These are phyloP conservation scores for Stegophylla sp. DNA, from an alignment of 2,888 invertebrate species.

Conservation along the genomic window DNA sequence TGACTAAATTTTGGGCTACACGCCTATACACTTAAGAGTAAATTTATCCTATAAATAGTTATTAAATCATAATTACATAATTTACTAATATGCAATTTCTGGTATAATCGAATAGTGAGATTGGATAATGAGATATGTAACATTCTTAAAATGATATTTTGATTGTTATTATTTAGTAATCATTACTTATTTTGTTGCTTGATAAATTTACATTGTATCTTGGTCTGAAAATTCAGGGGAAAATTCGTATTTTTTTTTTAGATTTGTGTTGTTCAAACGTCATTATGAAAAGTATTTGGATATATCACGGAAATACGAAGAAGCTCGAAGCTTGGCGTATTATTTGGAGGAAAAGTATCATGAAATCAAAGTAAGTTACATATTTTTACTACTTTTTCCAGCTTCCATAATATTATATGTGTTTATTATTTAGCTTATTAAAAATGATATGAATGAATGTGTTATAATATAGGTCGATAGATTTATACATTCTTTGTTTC, in stretches of 20 bases:
- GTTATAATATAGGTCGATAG: conserved; percentile 43
- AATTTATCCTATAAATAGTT: too few relatives aligned
- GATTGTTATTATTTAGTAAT: too few relatives aligned
- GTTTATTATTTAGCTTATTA: neutral
- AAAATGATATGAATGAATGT: neutral
- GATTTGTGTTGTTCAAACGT: conserved; percentile 72
- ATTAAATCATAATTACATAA: too few relatives aligned
- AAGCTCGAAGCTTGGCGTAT: conserved; percentile 70
- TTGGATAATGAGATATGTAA: too few relatives aligned
- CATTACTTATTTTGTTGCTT: too few relatives aligned
- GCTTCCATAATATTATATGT: neutral
- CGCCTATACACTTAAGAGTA: too few relatives aligned
- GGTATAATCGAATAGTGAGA: too few relatives aligned
- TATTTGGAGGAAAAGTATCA: conserved; percentile 73
- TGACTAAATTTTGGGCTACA: too few relatives aligned
- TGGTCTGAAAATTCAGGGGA: too few relatives aligned
- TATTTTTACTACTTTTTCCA: neutral
- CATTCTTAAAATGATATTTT: too few relatives aligned
- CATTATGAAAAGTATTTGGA: conserved; percentile 72
- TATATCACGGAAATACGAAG: conserved; percentile 71
- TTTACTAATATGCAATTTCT: too few relatives aligned
- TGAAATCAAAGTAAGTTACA: conserved; percentile 70
- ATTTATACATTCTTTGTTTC: conserved; percentile 18
- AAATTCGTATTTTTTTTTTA: conserved; percentile 64
- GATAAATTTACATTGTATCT: too few relatives aligned